A percentile compares a stretch with the other conserved stretches of the same genome.
phyloP scores from a whole-genome alignment of 2,113 vertebrate genomes.

The Rhinogobius similis region DNA sequence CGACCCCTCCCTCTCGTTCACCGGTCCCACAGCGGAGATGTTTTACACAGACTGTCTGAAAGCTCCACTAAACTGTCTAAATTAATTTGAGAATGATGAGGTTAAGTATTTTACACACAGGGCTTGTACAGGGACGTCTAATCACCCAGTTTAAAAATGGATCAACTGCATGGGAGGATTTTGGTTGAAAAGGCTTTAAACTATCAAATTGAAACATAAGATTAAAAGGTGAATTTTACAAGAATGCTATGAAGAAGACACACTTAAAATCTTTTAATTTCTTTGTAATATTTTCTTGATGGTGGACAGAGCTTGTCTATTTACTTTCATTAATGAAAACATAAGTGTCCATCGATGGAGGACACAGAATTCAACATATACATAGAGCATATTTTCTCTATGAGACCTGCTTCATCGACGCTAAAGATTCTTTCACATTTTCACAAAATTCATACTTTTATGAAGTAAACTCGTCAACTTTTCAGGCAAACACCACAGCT shows the following conservation, averaged over 20 bases:
- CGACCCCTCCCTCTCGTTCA: not conserved
- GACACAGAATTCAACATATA: too few relatives aligned
- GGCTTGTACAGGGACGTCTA: constrained; percentile 10
- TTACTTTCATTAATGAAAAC: too few relatives aligned
- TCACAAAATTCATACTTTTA: too few relatives aligned
- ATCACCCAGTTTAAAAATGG: not conserved
- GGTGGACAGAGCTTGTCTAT: too few relatives aligned
- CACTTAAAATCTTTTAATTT: not conserved
- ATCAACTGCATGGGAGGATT: not conserved
- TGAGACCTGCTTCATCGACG: too few relatives aligned
- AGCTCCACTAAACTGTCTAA: constrained; percentile 21
- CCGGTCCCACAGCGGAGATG: constrained; percentile 34
- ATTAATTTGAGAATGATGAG: constrained; percentile 40
- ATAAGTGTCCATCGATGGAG: too few relatives aligned
- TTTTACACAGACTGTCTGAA: constrained; percentile 38
- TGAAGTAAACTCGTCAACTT: too few relatives aligned
- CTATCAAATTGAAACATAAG: not conserved
- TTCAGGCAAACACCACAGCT: too few relatives aligned
- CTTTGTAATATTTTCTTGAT: too few relatives aligned
- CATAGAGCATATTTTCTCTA: too few relatives aligned
- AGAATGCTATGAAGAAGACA: not conserved
- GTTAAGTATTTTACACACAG: constrained; percentile 34
- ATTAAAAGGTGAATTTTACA: not conserved
- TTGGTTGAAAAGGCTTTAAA: not conserved
- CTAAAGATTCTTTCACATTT: too few relatives aligned